These are phyloP conservation scores for Xerus rutilus DNA, from an alignment of 2,797 vertebrate genomes.

Conservation along the genomic window DNA sequence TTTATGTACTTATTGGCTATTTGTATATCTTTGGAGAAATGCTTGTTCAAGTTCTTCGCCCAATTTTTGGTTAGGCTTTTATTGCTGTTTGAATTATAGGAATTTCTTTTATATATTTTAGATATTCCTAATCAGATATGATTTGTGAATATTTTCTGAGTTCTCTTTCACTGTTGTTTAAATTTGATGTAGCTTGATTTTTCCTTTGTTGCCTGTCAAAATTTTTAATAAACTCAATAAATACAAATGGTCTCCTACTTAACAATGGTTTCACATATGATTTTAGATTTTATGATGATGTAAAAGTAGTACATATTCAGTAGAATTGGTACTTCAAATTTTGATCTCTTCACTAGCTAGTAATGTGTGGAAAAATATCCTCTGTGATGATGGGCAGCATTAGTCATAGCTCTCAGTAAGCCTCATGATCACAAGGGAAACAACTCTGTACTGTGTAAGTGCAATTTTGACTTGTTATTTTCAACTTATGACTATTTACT, in stretches of 20 bases:
- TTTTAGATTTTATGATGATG: background rate
- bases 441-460: background rate
- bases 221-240: constrained; percentile 9
- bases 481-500: background rate
- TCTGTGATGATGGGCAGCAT: background rate
- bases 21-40: background rate
- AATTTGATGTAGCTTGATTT: background rate
- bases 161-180: background rate
- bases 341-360: background rate
- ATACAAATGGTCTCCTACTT: background rate
- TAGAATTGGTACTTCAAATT: background rate
- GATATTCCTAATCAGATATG: background rate
- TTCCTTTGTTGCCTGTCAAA: background rate
- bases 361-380: background rate
- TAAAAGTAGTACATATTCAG: too few species aligned
- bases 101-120: background rate
- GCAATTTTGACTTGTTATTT: background rate
- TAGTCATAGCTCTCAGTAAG: background rate
- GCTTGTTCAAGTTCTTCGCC: background rate
- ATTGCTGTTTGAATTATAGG: background rate
- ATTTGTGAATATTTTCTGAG: background rate
- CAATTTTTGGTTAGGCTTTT: background rate
- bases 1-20: background rate
- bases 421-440: background rate
- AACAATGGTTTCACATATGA: background rate